These are phyloP conservation scores for Cantharis lateralis DNA, from an alignment of 2,888 invertebrate genomes.

Conservation along the genomic window DNA sequence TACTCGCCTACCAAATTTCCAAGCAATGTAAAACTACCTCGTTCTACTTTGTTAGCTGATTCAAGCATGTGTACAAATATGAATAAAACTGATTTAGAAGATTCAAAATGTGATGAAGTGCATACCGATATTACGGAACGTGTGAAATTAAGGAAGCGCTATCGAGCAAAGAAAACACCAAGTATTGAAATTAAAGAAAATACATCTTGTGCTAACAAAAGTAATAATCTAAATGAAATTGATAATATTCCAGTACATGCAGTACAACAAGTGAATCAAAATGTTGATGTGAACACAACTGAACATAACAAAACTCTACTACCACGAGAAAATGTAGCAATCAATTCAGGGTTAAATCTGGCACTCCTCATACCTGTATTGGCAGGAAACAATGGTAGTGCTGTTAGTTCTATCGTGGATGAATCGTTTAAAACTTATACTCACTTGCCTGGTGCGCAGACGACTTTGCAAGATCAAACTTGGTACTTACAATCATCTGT, in stretches of 20 bases:
- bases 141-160: constrained; percentile 10
- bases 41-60: background rate
- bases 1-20: background rate
- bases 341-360: background rate
- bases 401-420: background rate
- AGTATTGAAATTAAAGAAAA: background rate
- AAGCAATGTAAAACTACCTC: background rate
- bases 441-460: background rate
- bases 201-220: background rate
- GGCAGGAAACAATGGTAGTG: background rate
- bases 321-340: background rate
- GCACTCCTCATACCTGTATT: background rate
- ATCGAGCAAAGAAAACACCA: background rate
- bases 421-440: background rate
- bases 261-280: background rate
- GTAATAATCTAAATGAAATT: background rate
- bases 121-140: constrained; percentile 2
- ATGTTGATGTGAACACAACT: background rate
- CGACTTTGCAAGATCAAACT: background rate
- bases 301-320: background rate
- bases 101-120: background rate
- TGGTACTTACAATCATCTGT: background rate
- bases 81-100: background rate
- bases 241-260: background rate
- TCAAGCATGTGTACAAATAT: background rate